These are phyloP conservation scores for Malurus alboscapulatus DNA, from an alignment of 2,113 vertebrate genomes.

Conservation along the genomic window DNA sequence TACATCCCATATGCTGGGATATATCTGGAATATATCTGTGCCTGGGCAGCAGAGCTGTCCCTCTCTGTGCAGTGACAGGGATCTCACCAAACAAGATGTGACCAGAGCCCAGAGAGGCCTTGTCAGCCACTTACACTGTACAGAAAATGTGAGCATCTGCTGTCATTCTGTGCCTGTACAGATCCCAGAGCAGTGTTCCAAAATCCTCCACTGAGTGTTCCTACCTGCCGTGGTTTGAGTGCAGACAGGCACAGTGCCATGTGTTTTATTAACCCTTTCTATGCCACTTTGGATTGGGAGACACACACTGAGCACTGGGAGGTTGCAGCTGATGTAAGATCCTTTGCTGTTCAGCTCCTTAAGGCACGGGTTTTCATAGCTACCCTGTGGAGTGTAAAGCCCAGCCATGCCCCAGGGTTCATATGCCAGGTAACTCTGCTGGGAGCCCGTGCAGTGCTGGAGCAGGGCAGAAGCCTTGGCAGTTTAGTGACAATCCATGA, in stretches of 20 bases:
- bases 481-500: not conserved
- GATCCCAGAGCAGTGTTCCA: not conserved
- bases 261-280: not conserved
- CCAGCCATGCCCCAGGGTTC: not conserved
- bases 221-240: not conserved
- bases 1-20: accelerated
- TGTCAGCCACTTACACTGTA: not conserved
- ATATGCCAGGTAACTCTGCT: not conserved
- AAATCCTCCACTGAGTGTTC: accelerated
- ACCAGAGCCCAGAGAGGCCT: not conserved
- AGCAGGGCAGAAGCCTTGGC: not conserved
- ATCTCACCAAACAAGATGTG: not conserved
- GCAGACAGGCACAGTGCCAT: not conserved
- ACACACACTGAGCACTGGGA: accelerated
- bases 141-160: not conserved
- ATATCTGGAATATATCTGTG: not conserved
- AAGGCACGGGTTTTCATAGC: not conserved
- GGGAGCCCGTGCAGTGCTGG: not conserved
- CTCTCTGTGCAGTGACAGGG: not conserved
- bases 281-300: accelerated
- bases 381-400: not conserved
- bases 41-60: not conserved
- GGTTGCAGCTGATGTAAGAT: not conserved
- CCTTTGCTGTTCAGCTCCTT: not conserved
- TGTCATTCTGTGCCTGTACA: not conserved